Evolutionary conservation across 2,888 invertebrate species (phyloP), one percentile per base, ranked within the genome.

Genomic region (Drosophila subsilvestris): DNA sequence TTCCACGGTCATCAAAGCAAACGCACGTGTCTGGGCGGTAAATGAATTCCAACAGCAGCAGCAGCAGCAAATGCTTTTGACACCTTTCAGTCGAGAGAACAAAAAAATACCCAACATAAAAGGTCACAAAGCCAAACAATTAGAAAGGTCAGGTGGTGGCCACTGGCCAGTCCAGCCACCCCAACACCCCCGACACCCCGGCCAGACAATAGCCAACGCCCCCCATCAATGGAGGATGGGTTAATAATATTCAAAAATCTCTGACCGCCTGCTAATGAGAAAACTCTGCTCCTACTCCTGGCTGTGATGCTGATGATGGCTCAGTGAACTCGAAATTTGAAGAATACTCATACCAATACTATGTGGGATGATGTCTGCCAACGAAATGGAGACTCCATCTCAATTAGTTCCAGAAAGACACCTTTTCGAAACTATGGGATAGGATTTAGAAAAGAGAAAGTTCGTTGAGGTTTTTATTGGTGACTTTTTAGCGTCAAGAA

Each of bases 1-100:
- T 25, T 20, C n/a, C 14, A 45, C 50, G 32, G 49, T 72, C 57
- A 75, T 74, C 74, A 76, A 76, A 76, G 74, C 66, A 54, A 49
- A 51, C 49, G 47, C 74, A 75, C 75, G 75, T 70, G 75, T 68
- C 58, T 57, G 59, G 56, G 72, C 79, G 80, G 72, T 79, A 56
- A 74, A 50, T 56, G 44, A 76, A 69, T 80, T 78, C 73, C 56
- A 49, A 74, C 25, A 61, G 76, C 25, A 63, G 53, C 58, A 62
- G 17, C 73, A 69, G 71, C 69, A 51, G 67, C 83, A 85, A 87
- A 85, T 85, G 85, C 86, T 75, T 87, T 85, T 85, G 85, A 85
- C 85, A 85, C 86, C 88, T 85, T 71, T 55, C 76, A 45, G 25
- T 68, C 27, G 74, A 79, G 74, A 67, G 78, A 75, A 80, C 25